Evolutionary conservation across 2,113 vertebrate species (phyloP), one percentile per base, ranked within the genome.

Genomic region (Antigone vipio): DNA sequence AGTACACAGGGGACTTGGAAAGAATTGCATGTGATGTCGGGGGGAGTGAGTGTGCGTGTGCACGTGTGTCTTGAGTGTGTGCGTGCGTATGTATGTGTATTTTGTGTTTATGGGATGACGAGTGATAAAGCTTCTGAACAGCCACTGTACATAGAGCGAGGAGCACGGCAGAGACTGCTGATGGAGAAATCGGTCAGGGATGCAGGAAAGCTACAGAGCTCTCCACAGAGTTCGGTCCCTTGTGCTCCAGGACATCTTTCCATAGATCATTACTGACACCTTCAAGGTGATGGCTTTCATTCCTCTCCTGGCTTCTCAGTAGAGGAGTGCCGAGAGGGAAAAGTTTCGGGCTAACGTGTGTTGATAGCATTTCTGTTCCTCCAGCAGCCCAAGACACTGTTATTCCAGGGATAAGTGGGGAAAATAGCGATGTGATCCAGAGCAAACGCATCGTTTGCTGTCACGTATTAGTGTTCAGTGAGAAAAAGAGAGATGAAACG

Each of bases 231-330:
- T 96, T 94, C 24, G 7, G 38, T 83, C 56, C 63, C 71, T 66
- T 53, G 53, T 67, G 85, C 91, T 95, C 80, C 85, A 80, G 95
- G 94, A 86, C 68, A 58, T 59, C 79, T 75, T 84, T 18, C 53
- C 44, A 23, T 83, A 80, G 59, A 88, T 86, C 78, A 64, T 88
- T 73, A 32, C 80, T 56, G 82, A 60, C 91, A 83, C 91, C 68
- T 92, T 89, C 73, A 92, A 94, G 82, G 91, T 87, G 89, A 74
- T 73, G 80, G 32, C 49, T 92, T 64, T 85, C 58, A 16, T 88
- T 64, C 50, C 32, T 83, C 60, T 74, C 67, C 69, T 63, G 84
- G 32, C 45, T 85, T 47, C 81, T 85, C 23, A 22, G 34, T 0
- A 38, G 62, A 80, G 49, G 49, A 89, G 83, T 58, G 68, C 66